phyloP scores from a whole-genome alignment of 2,888 invertebrate genomes.

The Coleophora deauratella region DNA sequence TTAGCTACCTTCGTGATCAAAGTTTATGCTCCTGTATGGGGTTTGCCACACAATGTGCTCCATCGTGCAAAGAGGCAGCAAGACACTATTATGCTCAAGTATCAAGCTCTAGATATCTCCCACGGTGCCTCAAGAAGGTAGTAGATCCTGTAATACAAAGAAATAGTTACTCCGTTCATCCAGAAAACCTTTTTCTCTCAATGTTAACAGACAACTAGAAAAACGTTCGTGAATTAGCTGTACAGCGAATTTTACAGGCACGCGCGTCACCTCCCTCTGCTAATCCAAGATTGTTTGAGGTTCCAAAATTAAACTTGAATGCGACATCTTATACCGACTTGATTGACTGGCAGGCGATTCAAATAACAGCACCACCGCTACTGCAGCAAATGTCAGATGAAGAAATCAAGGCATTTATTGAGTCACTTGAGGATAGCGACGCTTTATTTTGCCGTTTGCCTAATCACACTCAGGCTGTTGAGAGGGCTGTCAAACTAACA shows the following conservation, averaged over 20 bases:
- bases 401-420: neutral
- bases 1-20: slow-evolving; percentile 8
- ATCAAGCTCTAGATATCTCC: slow-evolving; percentile 12
- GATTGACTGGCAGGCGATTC: slow-evolving; percentile 17
- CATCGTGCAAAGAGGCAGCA: slow-evolving; percentile 11
- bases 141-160: slow-evolving; percentile 14
- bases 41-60: slow-evolving; percentile 10
- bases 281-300: slow-evolving; percentile 14
- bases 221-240: slow-evolving; percentile 20
- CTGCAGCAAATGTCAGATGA: neutral
- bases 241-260: slow-evolving; percentile 19
- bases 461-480: neutral
- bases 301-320: slow-evolving; percentile 15
- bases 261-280: slow-evolving; percentile 2
- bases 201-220: slow-evolving; percentile 17
- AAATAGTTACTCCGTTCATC: slow-evolving; percentile 22
- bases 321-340: slow-evolving; percentile 15
- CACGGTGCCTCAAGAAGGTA: slow-evolving; percentile 5
- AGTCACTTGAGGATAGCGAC: neutral
- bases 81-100: slow-evolving; percentile 8
- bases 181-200: slow-evolving; percentile 22
- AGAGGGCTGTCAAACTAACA: slow-evolving; percentile 1
- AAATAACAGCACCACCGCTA: slow-evolving; percentile 11
- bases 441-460: neutral
- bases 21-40: slow-evolving; percentile 15